These are phyloP conservation scores for Nasonia giraulti DNA, from an alignment of 1,140 invertebrate species.

Conservation along the genomic window DNA sequence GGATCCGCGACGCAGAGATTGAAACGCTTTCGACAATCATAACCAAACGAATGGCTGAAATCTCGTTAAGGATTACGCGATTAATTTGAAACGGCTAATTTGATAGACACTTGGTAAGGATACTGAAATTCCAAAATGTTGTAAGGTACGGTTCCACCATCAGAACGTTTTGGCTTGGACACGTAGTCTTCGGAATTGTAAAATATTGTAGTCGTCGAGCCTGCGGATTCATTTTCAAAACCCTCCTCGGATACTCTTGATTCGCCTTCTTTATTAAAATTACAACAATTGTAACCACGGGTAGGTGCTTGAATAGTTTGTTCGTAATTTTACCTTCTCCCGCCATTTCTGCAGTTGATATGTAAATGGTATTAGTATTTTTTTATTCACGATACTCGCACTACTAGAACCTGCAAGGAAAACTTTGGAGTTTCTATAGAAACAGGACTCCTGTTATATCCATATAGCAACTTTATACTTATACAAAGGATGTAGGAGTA, in stretches of 20 bases:
- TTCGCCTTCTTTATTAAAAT: background rate
- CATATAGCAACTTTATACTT: constrained; percentile 1
- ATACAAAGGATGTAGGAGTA: background rate
- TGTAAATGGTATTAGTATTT: background rate
- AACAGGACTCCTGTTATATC: constrained; percentile 29
- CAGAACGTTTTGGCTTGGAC: constrained; percentile 51
- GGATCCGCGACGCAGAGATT: constrained; percentile 86
- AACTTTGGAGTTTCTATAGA: constrained; percentile 45
- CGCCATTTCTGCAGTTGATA: background rate
- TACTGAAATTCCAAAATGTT: constrained; percentile 69
- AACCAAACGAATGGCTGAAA: constrained; percentile 88
- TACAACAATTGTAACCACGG: too few relatives aligned
- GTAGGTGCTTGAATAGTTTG: background rate
- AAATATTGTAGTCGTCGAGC: background rate
- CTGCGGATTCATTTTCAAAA: background rate
- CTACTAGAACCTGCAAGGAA: constrained; percentile 1
- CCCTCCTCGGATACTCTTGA: background rate
- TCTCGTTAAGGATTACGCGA: constrained; percentile 25
- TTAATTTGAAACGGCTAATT: constrained; percentile 19
- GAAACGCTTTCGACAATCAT: constrained; percentile 86
- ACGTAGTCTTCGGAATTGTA: constrained; percentile 57
- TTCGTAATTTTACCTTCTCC: constrained; percentile 6
- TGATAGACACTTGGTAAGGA: constrained; percentile 60
- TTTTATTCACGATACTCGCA: background rate
- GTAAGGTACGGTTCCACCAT: constrained; percentile 59